Conservation (phyloP, 2,888 invertebrate genomes). For the Nephrotoma appendiculata region DNA sequence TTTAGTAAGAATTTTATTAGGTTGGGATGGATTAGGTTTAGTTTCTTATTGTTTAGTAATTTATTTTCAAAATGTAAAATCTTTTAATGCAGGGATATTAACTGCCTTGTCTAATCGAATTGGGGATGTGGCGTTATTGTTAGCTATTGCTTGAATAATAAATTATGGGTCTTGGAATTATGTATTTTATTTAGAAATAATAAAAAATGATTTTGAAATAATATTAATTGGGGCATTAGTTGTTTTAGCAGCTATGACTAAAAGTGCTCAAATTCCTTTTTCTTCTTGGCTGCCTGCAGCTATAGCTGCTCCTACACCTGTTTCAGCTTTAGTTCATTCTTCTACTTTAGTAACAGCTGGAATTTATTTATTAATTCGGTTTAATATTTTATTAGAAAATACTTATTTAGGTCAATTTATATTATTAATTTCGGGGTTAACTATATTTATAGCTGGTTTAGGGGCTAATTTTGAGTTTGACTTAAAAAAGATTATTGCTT, state of each 20-base stretch:
- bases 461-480: slow-evolving; percentile 50
- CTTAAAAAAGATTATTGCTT: slow-evolving; percentile 65
- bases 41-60: neutral
- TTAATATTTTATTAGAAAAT: slow-evolving; percentile 37
- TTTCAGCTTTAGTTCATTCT: slow-evolving; percentile 63
- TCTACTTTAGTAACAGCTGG: slow-evolving; percentile 67
- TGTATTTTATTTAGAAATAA: slow-evolving; percentile 38
- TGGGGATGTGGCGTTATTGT: neutral
- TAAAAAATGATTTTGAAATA: slow-evolving; percentile 33
- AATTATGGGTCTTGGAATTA: slow-evolving; percentile 43
- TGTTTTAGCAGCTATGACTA: slow-evolving; percentile 48
- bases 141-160: slow-evolving; percentile 22
- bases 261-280: slow-evolving; percentile 72
- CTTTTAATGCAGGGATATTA: neutral
- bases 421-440: slow-evolving; percentile 40
- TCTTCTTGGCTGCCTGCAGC: slow-evolving; percentile 60
- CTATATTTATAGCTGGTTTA: slow-evolving; percentile 44
- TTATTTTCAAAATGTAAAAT: neutral
- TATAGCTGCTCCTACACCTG: slow-evolving; percentile 60
- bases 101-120: neutral
- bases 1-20: neutral
- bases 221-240: slow-evolving; percentile 32
- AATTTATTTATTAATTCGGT: slow-evolving; percentile 57
- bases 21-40: neutral
- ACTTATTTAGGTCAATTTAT: slow-evolving; percentile 25